Base-by-base conservation (phyloP, 2,113 vertebrate species). In the Aythya baeri region DNA sequence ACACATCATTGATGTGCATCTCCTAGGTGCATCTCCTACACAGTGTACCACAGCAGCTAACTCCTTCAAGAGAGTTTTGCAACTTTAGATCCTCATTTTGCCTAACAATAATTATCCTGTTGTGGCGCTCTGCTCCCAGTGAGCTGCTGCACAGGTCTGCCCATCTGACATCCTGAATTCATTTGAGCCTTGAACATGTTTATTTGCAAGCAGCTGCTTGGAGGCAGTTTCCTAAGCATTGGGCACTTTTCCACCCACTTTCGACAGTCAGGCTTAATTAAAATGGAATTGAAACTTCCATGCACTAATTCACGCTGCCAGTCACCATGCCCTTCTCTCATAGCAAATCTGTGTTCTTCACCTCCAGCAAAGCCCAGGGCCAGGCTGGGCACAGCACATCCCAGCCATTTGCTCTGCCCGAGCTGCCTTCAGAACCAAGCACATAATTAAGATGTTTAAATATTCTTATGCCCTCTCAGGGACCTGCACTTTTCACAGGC, bases 161-260 rank as follows among this genome's bases (percentile, higher is more conserved):
- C 61, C 4, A 1, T 1, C 3, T 2, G 16, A 4, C 11, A 59
- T 26, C 70, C 88, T 25, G 0, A n/a, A 44, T 18, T 13, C 5
- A 67, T 54, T 18, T 46, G 7, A 29, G 29, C 68, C 75, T 6
- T 5, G 11, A 15, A 3, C 6, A 29, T 25, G 7, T 20, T 13
- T 17, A 16, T 10, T 4, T 17, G 46, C 59, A 15, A 67, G 70
- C 43, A 6, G 20, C 52, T 3, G 8, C 71, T 54, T 70, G 7
- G 2, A 70, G 32, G 63, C 27, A 1, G 5, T 44, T 38, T 36
- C 71, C 81, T 57, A 3, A 65, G 55, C 31, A 5, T 65, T 4
- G 3, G 25, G 17, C 66, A 1, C 4, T 9, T 4, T 67, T 61
- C 71, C 57, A 2, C 46, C 31, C 31, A 4, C 9, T n/a, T 50